A percentile compares a stretch with the other conserved stretches of the same genome.
These are phyloP conservation scores for Vombatus ursinus DNA, from an alignment of 2,113 vertebrate genomes.

Conservation along the genomic window DNA sequence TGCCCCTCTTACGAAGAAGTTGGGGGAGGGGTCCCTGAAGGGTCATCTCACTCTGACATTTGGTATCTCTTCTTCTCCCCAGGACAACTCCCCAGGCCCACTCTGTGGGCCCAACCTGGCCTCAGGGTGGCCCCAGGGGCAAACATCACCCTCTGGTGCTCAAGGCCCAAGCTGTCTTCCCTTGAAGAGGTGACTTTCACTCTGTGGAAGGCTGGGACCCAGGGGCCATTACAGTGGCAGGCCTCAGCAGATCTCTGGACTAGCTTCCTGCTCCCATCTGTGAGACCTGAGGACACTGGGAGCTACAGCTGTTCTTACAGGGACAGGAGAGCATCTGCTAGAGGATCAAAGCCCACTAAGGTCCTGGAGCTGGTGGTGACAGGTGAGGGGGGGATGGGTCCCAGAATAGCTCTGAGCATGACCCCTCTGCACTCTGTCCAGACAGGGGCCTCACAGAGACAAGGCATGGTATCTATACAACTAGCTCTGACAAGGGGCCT, in stretches of 20 bases:
- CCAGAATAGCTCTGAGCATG: background rate
- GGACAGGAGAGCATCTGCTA: background rate
- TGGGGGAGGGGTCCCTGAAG: too few species aligned
- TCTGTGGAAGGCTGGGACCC: background rate
- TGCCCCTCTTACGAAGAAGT: too few species aligned
- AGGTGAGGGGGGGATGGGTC: background rate
- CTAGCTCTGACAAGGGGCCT: background rate
- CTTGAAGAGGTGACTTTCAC: background rate
- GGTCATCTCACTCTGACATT: background rate
- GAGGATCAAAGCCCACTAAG: background rate
- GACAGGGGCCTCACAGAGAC: fast-evolving
- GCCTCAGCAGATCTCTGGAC: background rate
- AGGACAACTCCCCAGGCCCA: background rate
- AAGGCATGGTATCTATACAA: background rate
- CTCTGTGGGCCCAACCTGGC: background rate
- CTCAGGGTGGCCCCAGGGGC: background rate
- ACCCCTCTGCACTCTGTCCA: background rate
- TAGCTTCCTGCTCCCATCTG: background rate
- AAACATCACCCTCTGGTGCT: background rate
- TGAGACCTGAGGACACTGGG: background rate
- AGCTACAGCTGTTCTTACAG: background rate
- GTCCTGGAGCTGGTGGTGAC: background rate
- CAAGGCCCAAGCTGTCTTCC: background rate
- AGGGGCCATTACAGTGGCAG: background rate
- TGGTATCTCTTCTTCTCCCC: background rate